A percentile compares a stretch with the other conserved stretches of the same genome.
Conservation (phyloP, 2,797 vertebrate species). For the Octomys mimax region DNA sequence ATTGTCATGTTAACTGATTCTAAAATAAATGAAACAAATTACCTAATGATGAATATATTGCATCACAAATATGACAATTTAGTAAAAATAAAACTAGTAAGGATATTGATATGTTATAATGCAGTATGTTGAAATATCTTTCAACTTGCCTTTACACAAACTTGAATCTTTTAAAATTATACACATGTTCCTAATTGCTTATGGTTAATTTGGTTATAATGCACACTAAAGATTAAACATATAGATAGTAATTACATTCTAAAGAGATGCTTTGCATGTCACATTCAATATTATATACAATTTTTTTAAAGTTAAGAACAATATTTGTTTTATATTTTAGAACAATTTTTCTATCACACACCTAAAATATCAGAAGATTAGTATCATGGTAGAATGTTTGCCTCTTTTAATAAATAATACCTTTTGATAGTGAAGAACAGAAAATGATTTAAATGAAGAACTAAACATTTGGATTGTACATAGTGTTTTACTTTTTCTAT, state of each 20-base stretch:
- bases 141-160: background rate
- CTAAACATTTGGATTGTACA: background rate
- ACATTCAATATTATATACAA: background rate
- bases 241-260: background rate
- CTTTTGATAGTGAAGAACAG: background rate
- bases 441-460: background rate
- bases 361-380: background rate
- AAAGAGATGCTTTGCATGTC: background rate
- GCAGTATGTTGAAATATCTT: background rate
- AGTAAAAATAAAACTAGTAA: conserved; percentile 13
- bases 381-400: background rate
- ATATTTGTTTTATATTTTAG: background rate
- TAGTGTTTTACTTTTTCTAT: background rate
- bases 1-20: background rate
- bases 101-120: background rate
- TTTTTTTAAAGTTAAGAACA: conserved; percentile 24
- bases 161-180: background rate
- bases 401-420: conserved; percentile 2
- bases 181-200: background rate
- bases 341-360: conserved; percentile 4
- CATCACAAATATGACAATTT: background rate
- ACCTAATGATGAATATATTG: background rate
- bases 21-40: conserved; percentile 22
- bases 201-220: background rate
- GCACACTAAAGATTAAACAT: conserved; percentile 42